Evolutionary conservation across 2,797 vertebrate species (phyloP), one percentile per base, ranked within the genome.

Genomic region (Anguilla megastoma): DNA sequence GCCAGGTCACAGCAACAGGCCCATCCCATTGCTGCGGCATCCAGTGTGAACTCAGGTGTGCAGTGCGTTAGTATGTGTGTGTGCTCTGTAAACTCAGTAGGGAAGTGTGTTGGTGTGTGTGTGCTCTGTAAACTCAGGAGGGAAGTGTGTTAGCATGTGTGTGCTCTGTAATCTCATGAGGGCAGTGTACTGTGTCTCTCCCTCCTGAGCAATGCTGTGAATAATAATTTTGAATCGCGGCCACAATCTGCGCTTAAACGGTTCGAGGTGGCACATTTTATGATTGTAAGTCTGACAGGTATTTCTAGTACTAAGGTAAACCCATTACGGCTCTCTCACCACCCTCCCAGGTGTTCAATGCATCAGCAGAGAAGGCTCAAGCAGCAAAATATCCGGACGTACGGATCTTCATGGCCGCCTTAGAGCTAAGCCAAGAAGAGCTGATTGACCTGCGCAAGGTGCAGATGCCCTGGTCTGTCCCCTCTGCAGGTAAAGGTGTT

Each of bases 381-480:
- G 95, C 95, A 0, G 2, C 88, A 0, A 93, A 90, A 9, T 99
- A 96, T 89, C 95, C 97, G 48, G 74, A 96, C 0, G 91, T 99
- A 21, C 97, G 97, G 4, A 2, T 97, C 56, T 96, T 99, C 9
- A 94, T 96, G 0, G 96, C 90, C 0, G 92, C 96, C 0, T 94
- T 95, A 0, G 83, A 85, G 0, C 9, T n/a, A n/a, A 96, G 96
- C 0, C 0, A 88, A 0, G 24, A 84, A 0, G 97, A 98, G 92
- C 92, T 97, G 69, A 89, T 69, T 27, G 98, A 99, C 85, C 94
- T 99, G 21, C 85, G 90, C 16, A 2, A 0, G 0, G 90, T 98
- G 1, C 89, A 93, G 1, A 86, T 98, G 91, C 94, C 92, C 0
- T 98, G 98, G 98, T 96, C 97, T 2, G 86, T 96, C 76, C 97